Evolutionary conservation across 2,113 vertebrate species (phyloP).

Genomic region (Malurus cyaneus): DNA sequence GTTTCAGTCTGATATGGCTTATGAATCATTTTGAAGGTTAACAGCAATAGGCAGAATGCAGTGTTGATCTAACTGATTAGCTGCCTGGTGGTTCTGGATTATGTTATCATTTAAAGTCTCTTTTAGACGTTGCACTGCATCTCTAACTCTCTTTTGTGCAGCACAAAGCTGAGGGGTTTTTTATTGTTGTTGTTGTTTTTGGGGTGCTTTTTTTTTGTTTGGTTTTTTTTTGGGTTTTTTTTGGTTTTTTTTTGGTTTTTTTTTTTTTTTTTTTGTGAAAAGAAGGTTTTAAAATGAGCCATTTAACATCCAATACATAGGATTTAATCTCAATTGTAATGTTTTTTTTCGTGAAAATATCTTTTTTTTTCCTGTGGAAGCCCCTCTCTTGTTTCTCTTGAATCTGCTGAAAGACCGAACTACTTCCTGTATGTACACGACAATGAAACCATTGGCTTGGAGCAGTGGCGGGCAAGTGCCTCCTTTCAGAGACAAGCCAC

Average conservation of each 20-base stretch:
- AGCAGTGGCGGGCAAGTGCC: slow-evolving; percentile 82
- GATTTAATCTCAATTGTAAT: background rate
- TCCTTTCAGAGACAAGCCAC: slow-evolving; percentile 84
- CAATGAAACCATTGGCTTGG: slow-evolving; percentile 77
- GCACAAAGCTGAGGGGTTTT: background rate
- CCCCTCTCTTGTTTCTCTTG: slow-evolving; percentile 87
- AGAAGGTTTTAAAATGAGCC: background rate
- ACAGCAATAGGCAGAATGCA: background rate
- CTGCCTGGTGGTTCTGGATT: background rate
- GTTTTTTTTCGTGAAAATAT: background rate
- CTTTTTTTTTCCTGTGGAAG: slow-evolving; percentile 62
- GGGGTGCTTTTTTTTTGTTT: too few species aligned
- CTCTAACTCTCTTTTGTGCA: background rate
- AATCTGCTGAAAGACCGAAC: slow-evolving; percentile 95
- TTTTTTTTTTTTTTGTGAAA: background rate
- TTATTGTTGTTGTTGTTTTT: too few species aligned
- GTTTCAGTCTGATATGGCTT: background rate
- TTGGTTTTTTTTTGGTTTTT: too few species aligned
- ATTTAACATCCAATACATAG: background rate
- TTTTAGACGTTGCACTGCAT: background rate
- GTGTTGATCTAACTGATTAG: background rate
- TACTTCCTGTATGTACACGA: slow-evolving; percentile 86
- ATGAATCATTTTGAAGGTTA: background rate
- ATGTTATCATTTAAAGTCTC: background rate
- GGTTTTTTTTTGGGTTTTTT: too few species aligned